Evolutionary conservation across 2,797 vertebrate species (phyloP).

Genomic region (Takifugu ocellatus): DNA sequence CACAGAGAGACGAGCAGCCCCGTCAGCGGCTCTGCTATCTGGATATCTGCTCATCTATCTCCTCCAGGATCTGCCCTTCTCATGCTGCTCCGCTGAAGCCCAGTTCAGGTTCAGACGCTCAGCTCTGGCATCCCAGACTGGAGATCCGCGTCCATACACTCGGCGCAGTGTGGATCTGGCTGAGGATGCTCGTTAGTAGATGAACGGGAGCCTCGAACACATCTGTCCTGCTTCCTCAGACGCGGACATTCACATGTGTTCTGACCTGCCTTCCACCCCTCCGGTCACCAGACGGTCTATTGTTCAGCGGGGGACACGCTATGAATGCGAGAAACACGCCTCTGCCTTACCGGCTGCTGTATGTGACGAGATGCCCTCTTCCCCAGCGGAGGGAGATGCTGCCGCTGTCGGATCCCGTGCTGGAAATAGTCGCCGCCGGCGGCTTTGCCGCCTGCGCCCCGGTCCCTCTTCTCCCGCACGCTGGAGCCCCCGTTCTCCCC

Average conservation of each 20-base stretch:
- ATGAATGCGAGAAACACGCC: constrained; percentile 14
- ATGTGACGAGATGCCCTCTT: constrained; percentile 75
- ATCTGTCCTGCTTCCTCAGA: constrained; percentile 14
- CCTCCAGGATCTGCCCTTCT: constrained; percentile 6
- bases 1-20: constrained; percentile 30
- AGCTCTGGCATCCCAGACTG: constrained; percentile 25
- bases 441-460: constrained; percentile 66
- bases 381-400: constrained; percentile 69
- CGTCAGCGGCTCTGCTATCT: constrained; percentile 9
- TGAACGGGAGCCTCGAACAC: neutral
- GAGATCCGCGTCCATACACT: constrained; percentile 26
- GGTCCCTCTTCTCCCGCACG: constrained; percentile 78
- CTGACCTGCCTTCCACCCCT: constrained; percentile 36
- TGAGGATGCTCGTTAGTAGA: constrained; percentile 25
- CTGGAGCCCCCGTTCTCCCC: constrained; percentile 72
- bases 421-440: constrained; percentile 66
- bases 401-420: constrained; percentile 52
- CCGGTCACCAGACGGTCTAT: constrained; percentile 22
- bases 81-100: constrained; percentile 27
- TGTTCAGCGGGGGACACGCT: neutral
- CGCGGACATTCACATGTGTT: no score
- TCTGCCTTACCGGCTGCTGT: constrained; percentile 75
- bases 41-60: constrained; percentile 17
- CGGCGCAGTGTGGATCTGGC: constrained; percentile 32
- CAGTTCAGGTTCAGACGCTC: constrained; percentile 31